Base-by-base conservation (phyloP, 2,797 vertebrate genomes). In the Oreonectes daqikongensis region DNA sequence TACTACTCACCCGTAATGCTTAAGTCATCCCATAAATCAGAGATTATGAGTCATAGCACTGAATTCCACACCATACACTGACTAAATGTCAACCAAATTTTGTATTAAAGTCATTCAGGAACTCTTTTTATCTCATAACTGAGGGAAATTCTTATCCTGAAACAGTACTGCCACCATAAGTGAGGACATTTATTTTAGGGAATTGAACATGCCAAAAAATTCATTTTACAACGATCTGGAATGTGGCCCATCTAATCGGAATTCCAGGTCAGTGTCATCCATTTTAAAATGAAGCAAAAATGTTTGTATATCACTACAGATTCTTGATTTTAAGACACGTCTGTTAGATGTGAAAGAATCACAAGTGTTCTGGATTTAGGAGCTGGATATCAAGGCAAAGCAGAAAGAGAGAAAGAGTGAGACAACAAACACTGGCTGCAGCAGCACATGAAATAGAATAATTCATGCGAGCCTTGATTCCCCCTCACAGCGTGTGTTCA, bases 381-480 rank as follows among this genome's bases (percentile, higher is more conserved):
- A 66, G 15, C 46, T 59, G 65, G 30, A 71, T 32, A 66, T 40
- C 64, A 66, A 46, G 42, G 46, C 69, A 59, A 60, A 79, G 52
- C 40, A 38, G 46, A 69, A 42, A 75, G 57, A 75, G 59, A 64
- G 59, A 73, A 72, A 64, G 50, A 78, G 75, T 5, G 26, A 71
- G 69, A 81, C 67, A 70, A 52, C 72, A 70, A 52, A 61, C 53
- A 55, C 42, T 26, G 42, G 69, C 53, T 77, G 79, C 84, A 84
- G 72, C 1, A 30, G 66, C 70, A 85, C 77, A 88, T 87, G 66
- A 88, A 87, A 84, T 78, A 84, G 89, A 90, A 91, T 92, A 84
- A 90, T 92, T 90, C 86, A 91, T 88, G 82, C 87, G 59, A 80
- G 78, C 78, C 85, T 82, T 80, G 79, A 86, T 85, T 87, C 85